Percentiles rank a stretch among this genome's conserved stretches.
Evolutionary conservation across 2,888 invertebrate genomes (phyloP).

Genomic region (Abscondita cerata): DNA sequence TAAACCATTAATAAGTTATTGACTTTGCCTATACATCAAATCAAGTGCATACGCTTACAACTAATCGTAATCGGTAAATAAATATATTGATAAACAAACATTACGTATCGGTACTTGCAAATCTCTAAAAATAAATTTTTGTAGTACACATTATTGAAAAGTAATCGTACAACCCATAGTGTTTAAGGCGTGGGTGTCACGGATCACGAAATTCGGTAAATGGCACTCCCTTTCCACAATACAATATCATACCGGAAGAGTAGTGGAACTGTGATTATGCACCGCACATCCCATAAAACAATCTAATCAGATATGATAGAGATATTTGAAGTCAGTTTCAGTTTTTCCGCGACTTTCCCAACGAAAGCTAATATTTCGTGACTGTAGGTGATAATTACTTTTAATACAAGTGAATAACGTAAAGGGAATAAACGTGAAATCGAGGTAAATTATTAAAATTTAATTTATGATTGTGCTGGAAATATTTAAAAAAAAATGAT

Average conservation of each 20-base stretch:
- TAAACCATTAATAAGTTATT: no score
- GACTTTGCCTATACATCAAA: no score
- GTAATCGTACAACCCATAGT: slow-evolving; percentile 27
- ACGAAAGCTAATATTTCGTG: neutral
- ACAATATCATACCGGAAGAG: slow-evolving; percentile 40
- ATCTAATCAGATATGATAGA: slow-evolving; percentile 29
- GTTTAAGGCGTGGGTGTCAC: slow-evolving; percentile 42
- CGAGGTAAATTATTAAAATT: no score
- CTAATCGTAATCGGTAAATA: neutral
- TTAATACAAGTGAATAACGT: no score
- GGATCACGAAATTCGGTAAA: slow-evolving; percentile 37
- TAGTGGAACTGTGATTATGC: slow-evolving; percentile 38
- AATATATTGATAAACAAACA: neutral
- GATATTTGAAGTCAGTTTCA: slow-evolving; percentile 16
- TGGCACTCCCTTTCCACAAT: slow-evolving; percentile 42
- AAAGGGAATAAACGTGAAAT: no score
- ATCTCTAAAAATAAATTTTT: slow-evolving; percentile 23
- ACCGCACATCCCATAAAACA: slow-evolving; percentile 32
- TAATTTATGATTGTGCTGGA: no score
- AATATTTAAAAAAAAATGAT: no score
- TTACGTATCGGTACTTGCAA: neutral
- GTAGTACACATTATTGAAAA: slow-evolving; percentile 28
- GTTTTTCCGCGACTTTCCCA: neutral
- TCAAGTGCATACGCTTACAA: neutral
- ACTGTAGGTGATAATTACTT: neutral